Evolutionary conservation across 2,888 invertebrate species (phyloP).

Genomic region (Tachina lurida): DNA sequence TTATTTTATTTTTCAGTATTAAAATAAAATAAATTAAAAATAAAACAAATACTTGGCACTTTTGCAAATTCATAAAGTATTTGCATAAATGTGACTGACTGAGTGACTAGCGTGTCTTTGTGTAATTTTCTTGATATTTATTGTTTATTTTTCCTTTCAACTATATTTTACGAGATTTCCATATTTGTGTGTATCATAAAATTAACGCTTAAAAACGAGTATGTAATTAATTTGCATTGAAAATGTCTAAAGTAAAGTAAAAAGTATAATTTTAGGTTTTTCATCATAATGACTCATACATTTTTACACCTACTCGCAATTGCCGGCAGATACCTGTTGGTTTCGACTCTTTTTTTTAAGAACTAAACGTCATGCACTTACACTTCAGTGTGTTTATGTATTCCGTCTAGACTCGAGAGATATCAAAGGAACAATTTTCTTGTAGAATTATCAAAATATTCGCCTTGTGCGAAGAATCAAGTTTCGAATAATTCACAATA

Average conservation of each 20-base stretch:
- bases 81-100: slow-evolving; percentile 4
- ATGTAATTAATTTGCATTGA: not conserved
- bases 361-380: no score
- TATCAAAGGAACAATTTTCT: no score
- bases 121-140: not conserved
- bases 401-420: no score
- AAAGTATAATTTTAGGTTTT: not conserved
- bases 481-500: no score
- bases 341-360: no score
- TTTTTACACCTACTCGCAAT: not conserved
- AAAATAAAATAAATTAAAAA: not conserved
- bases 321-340: no score
- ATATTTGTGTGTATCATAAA: not conserved
- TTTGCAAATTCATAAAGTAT: not conserved
- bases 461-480: no score
- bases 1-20: slow-evolving; percentile 9
- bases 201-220: not conserved
- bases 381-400: no score
- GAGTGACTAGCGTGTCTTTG: not conserved
- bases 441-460: no score
- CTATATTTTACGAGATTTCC: not conserved
- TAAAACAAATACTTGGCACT: not conserved
- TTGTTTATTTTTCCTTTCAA: not conserved
- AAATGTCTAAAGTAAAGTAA: not conserved
- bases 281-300: not conserved